phyloP scores from a whole-genome alignment of 1,140 invertebrate genomes.

The Drosophila miranda region DNA sequence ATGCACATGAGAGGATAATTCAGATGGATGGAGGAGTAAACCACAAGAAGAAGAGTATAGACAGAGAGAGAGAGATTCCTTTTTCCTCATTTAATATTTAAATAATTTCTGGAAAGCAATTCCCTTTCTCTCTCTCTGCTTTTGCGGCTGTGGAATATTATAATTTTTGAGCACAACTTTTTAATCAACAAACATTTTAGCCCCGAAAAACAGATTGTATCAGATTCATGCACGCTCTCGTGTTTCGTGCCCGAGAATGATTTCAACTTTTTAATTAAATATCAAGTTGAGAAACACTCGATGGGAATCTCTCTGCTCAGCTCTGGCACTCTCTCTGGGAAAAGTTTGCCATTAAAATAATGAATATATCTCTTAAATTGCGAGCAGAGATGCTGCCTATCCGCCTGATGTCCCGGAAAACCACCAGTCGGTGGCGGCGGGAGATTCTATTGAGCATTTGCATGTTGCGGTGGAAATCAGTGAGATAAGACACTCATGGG shows the following conservation, averaged over 20 bases:
- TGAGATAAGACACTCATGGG: neutral
- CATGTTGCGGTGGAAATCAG: slow-evolving; percentile 44
- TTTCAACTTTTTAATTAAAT: slow-evolving; percentile 75
- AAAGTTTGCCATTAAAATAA: slow-evolving; percentile 47
- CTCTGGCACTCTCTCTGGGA: no score
- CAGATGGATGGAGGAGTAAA: no score
- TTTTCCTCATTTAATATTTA: slow-evolving; percentile 8
- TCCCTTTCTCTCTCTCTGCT: neutral
- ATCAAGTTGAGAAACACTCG: slow-evolving; percentile 35
- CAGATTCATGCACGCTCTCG: slow-evolving; percentile 11
- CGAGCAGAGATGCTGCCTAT: slow-evolving; percentile 24
- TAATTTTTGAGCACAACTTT: slow-evolving; percentile 34
- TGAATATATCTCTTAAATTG: slow-evolving; percentile 61
- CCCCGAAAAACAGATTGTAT: slow-evolving; percentile 22
- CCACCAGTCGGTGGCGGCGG: neutral
- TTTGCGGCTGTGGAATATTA: slow-evolving; percentile 27
- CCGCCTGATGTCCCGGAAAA: slow-evolving; percentile 22
- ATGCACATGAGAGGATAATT: slow-evolving; percentile 30
- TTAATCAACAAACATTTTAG: slow-evolving; percentile 42
- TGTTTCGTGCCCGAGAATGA: slow-evolving; percentile 17
- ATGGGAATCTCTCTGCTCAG: neutral
- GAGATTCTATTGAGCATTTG: slow-evolving; percentile 26
- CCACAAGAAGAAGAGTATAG: no score
- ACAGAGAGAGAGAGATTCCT: no score
- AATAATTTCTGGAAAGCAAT: neutral